Percentiles rank a stretch among this genome's conserved stretches.
These are phyloP conservation scores for Taeniopygia guttata DNA, from an alignment of 2,797 vertebrate species.

Conservation along the genomic window DNA sequence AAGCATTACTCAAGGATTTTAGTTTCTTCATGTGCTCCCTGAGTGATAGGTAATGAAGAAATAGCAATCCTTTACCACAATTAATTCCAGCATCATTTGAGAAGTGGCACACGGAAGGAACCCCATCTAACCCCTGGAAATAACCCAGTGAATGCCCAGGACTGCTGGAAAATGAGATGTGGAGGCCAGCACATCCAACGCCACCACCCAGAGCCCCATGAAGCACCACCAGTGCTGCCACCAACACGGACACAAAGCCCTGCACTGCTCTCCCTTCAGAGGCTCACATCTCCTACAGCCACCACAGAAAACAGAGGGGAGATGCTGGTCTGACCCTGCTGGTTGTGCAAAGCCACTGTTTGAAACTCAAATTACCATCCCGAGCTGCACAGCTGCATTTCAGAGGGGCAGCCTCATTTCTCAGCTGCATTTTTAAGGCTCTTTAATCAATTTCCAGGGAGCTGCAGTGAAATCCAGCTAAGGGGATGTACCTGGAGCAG, in stretches of 20 bases:
- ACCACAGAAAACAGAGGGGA: neutral
- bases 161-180: neutral
- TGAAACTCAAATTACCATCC: neutral
- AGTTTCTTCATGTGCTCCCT: neutral
- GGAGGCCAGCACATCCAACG: rapidly evolving
- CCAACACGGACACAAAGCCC: neutral
- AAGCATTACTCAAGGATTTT: neutral
- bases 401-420: neutral
- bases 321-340: neutral
- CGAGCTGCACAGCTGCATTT: rapidly evolving
- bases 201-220: neutral
- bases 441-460: neutral
- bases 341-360: rapidly evolving
- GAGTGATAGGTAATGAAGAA: neutral
- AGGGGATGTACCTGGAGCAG: neutral
- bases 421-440: neutral
- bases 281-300: neutral
- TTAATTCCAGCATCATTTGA: neutral
- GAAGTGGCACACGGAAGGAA: neutral
- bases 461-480: neutral
- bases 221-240: neutral
- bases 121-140: neutral
- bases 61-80: neutral
- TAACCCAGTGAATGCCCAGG: neutral
- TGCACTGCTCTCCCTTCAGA: neutral